Conservation (phyloP, 1,140 invertebrate genomes). For the Leptinotarsa lineolata region DNA sequence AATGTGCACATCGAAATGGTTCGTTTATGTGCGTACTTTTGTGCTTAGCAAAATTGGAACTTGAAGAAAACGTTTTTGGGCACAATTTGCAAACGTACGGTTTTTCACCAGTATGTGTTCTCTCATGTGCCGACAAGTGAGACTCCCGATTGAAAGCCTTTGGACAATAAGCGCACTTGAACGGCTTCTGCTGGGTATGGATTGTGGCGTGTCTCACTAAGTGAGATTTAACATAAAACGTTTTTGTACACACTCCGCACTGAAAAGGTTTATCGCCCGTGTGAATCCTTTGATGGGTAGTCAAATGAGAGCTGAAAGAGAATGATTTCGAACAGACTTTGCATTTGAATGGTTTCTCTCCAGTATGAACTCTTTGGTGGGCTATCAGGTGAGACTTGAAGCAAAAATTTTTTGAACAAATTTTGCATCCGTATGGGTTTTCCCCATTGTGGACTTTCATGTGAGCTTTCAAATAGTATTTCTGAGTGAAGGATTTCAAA, state of each 20-base stretch:
- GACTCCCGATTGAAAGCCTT: not conserved
- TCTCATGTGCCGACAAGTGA: not conserved
- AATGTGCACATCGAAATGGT: slow-evolving; percentile 59
- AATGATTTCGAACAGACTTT: slow-evolving; percentile 69
- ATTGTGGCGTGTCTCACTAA: not conserved
- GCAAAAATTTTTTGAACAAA: slow-evolving; percentile 59
- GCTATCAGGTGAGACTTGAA: not conserved
- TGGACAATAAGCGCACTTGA: not conserved
- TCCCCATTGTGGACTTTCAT: slow-evolving; percentile 61
- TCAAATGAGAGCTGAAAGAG: slow-evolving; percentile 59
- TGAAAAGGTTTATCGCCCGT: slow-evolving; percentile 76
- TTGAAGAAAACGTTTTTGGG: not conserved
- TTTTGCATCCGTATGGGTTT: slow-evolving; percentile 58
- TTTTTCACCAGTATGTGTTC: slow-evolving; percentile 14
- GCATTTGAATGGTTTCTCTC: slow-evolving; percentile 75
- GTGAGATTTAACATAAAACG: slow-evolving; percentile 56
- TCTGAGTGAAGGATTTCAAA: slow-evolving; percentile 58
- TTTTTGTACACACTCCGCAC: slow-evolving; percentile 70
- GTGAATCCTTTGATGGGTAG: slow-evolving; percentile 72
- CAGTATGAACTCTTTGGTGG: slow-evolving; percentile 64
- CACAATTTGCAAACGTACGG: slow-evolving; percentile 15
- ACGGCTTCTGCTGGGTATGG: not conserved
- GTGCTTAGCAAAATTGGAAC: not conserved
- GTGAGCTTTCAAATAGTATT: slow-evolving; percentile 61
- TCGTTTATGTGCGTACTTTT: slow-evolving; percentile 33